Conservation (phyloP, 2,113 vertebrate species). For the Lepidothrix coronata region DNA sequence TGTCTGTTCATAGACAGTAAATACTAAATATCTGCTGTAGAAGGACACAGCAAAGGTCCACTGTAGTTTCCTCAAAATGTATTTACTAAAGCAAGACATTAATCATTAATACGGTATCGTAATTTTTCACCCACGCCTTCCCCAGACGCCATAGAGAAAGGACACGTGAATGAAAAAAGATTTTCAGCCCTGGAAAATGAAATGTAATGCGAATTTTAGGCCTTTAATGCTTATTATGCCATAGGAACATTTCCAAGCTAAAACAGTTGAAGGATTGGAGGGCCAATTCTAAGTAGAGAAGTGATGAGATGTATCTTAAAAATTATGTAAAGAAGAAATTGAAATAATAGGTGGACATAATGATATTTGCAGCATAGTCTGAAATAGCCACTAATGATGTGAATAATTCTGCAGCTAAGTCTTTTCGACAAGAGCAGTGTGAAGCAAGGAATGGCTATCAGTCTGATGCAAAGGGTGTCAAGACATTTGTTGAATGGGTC, state of each 20-base stretch:
- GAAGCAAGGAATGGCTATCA: constrained; percentile 95
- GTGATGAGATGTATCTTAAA: background rate
- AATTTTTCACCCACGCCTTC: background rate
- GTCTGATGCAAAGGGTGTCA: constrained; percentile 93
- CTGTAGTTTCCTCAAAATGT: background rate
- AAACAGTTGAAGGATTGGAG: background rate
- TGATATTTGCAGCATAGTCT: background rate
- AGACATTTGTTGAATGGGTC: constrained; percentile 96
- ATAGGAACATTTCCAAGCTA: background rate
- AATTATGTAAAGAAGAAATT: background rate
- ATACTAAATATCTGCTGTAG: background rate
- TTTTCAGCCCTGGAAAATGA: background rate
- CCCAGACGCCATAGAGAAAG: fast-evolving
- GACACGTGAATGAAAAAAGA: background rate
- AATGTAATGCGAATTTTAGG: background rate
- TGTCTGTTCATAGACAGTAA: background rate
- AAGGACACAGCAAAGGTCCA: background rate
- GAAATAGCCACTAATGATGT: constrained; percentile 10
- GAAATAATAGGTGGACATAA: background rate
- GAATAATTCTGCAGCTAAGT: constrained; percentile 81
- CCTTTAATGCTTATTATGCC: background rate
- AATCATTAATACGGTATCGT: background rate
- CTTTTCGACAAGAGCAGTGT: constrained; percentile 93
- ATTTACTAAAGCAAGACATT: background rate
- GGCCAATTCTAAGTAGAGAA: background rate